These are phyloP conservation scores for Sesia apiformis DNA, from an alignment of 2,888 invertebrate genomes.

Conservation along the genomic window DNA sequence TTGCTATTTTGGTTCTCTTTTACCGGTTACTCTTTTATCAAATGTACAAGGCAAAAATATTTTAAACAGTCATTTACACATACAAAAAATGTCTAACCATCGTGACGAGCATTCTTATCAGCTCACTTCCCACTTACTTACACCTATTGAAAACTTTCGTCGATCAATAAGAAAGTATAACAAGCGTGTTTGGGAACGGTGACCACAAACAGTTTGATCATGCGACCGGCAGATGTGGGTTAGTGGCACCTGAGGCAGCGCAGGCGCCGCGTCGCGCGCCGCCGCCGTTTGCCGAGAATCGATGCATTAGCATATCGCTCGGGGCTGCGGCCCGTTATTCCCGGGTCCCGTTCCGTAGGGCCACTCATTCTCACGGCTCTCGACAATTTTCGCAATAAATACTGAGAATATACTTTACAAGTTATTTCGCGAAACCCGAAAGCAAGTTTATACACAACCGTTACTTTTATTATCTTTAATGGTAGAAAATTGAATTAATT, in stretches of 20 bases:
- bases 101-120: no score
- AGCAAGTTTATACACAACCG: background rate
- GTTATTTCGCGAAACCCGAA: background rate
- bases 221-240: conserved; percentile 59
- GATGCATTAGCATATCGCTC: conserved; percentile 60
- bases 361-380: conserved; percentile 47
- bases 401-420: background rate
- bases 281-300: conserved; percentile 36
- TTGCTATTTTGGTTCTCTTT: no score
- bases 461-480: background rate
- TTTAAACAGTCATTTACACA: no score
- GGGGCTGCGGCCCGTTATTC: conserved; percentile 58
- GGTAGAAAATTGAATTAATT: background rate
- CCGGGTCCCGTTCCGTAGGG: conserved; percentile 52
- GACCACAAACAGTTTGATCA: conserved; percentile 62
- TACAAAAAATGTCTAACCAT: no score
- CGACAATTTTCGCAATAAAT: conserved; percentile 28
- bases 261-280: conserved; percentile 27
- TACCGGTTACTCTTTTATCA: no score
- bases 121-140: conserved; percentile 16
- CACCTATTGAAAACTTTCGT: conserved; percentile 52
- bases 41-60: no score
- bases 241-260: conserved; percentile 47
- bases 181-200: conserved; percentile 59
- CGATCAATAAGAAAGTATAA: conserved; percentile 67